These are phyloP conservation scores for Phalloptychus januarius DNA, from an alignment of 2,797 vertebrate genomes.

Conservation along the genomic window DNA sequence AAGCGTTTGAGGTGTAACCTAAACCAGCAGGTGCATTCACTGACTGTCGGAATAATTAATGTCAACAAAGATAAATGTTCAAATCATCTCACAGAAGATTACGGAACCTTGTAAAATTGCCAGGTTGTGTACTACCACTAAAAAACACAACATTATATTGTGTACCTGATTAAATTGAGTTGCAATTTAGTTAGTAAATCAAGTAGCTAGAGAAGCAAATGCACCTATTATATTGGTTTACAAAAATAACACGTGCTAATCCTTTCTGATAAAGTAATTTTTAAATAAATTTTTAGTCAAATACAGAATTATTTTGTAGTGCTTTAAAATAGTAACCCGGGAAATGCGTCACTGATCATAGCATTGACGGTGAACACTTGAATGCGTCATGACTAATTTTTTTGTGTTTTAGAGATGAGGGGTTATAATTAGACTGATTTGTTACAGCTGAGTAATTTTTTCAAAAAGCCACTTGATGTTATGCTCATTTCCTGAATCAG, in stretches of 20 bases:
- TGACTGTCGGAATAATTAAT: not conserved
- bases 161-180: not conserved
- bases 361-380: conserved; percentile 11
- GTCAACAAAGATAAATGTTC: rapidly evolving
- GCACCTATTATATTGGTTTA: not conserved
- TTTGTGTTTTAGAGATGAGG: conserved; percentile 41
- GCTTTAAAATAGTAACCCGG: not conserved
- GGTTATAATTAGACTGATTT: not conserved
- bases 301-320: not conserved
- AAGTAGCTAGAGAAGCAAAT: not conserved
- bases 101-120: not conserved
- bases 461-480: not conserved
- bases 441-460: not conserved
- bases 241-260: not conserved
- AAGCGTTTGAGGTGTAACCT: conserved; percentile 49
- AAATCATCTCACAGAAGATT: not conserved
- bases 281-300: rapidly evolving
- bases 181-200: not conserved
- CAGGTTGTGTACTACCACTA: not conserved
- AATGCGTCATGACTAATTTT: conserved; percentile 47
- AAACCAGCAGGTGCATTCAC: conserved; percentile 51
- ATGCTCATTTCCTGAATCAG: not conserved
- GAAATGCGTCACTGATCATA: not conserved
- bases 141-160: not conserved
- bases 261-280: rapidly evolving